Conservation (phyloP, 2,888 invertebrate species). For the Lomographa bimaculata region DNA sequence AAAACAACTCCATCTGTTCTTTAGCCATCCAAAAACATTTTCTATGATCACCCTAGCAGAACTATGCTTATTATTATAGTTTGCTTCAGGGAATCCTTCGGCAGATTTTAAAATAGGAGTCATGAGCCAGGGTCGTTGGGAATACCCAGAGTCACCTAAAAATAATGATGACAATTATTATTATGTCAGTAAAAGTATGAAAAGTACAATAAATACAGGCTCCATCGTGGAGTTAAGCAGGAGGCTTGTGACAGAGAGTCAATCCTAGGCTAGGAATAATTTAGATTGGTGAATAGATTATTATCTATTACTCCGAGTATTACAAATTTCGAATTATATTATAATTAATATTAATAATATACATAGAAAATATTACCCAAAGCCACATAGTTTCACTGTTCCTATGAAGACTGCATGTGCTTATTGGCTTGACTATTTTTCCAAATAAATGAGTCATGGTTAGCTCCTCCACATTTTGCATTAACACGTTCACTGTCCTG, state of each 20-base stretch:
- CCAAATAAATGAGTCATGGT: conserved; percentile 24
- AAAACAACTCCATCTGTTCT: conserved; percentile 38
- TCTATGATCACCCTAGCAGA: conserved; percentile 32
- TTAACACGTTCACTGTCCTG: conserved; percentile 34
- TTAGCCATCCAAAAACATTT: conserved; percentile 21
- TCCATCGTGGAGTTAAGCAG: no score
- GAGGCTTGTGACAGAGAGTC: no score
- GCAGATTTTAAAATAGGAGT: conserved; percentile 31
- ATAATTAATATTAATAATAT: neutral
- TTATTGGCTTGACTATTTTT: conserved; percentile 24
- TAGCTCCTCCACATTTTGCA: conserved; percentile 36
- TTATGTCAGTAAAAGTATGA: no score
- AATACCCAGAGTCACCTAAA: conserved; percentile 38
- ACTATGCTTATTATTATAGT: conserved; percentile 28
- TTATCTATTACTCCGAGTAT: no score
- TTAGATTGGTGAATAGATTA: no score
- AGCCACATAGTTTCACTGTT: conserved; percentile 25
- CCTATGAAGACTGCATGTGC: conserved; percentile 8
- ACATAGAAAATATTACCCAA: conserved; percentile 18
- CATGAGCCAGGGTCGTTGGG: conserved; percentile 37
- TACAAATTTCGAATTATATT: neutral
- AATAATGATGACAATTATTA: no score
- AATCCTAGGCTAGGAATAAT: no score
- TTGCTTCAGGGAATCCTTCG: conserved; percentile 22
- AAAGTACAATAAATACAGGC: no score